Conservation (phyloP, 2,797 vertebrate genomes). For the Liparis tanakae region DNA sequence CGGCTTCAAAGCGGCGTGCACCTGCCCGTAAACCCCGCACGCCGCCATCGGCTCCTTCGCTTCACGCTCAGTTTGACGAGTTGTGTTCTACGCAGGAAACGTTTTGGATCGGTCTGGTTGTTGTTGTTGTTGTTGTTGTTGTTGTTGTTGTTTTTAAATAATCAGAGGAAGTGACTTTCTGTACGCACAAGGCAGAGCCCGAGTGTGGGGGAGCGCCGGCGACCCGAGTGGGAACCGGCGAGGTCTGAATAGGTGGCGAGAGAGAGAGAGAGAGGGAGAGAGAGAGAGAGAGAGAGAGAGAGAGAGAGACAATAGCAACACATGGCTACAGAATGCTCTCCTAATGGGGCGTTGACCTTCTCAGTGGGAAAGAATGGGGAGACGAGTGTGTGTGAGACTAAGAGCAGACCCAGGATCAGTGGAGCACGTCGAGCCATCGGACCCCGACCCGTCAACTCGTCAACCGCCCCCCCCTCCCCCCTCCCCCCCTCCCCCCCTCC, state of each 20-base stretch:
- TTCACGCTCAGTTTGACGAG: no score
- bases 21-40: slow-evolving; percentile 71
- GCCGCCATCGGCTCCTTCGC: slow-evolving; percentile 25
- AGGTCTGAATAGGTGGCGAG: slow-evolving; percentile 16
- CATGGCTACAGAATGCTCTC: slow-evolving; percentile 61
- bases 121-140: no score
- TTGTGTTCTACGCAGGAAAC: no score
- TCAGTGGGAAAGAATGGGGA: slow-evolving; percentile 64
- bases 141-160: neutral
- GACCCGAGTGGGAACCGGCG: slow-evolving; percentile 29
- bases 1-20: slow-evolving; percentile 71
- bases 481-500: slow-evolving; percentile 44
- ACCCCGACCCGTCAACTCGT: slow-evolving; percentile 52
- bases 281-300: neutral
- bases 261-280: no score
- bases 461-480: slow-evolving; percentile 34
- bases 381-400: slow-evolving; percentile 44
- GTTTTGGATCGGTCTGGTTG: no score
- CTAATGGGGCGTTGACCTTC: slow-evolving; percentile 67
- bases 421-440: slow-evolving; percentile 66
- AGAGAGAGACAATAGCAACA: slow-evolving; percentile 48
- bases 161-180: slow-evolving; percentile 19
- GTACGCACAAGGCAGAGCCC: slow-evolving; percentile 28
- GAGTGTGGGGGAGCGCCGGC: slow-evolving; percentile 31
- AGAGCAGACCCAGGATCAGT: slow-evolving; percentile 57